A percentile compares a stretch with the other conserved stretches of the same genome.
Conservation (phyloP, 1,140 invertebrate genomes). For the Plectrocnemia conspersa region DNA sequence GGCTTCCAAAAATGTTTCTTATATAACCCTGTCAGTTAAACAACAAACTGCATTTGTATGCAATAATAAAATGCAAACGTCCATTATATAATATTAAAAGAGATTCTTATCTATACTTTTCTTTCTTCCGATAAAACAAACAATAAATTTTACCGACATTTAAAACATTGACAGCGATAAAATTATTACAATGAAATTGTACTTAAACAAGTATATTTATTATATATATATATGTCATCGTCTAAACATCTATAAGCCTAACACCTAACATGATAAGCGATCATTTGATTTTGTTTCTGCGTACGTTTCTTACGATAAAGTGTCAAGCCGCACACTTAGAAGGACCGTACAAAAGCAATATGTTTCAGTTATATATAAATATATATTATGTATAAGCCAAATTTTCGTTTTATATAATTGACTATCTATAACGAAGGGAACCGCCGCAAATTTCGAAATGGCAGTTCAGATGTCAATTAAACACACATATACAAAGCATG, state of each 20-base stretch:
- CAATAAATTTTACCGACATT: conserved; percentile 28
- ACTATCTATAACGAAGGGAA: conserved; percentile 32
- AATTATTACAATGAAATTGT: conserved; percentile 25
- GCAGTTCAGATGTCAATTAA: conserved; percentile 1
- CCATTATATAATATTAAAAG: conserved; percentile 26
- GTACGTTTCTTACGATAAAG: conserved; percentile 30
- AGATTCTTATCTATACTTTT: conserved; percentile 26
- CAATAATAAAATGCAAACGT: conserved; percentile 29
- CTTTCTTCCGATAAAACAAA: conserved; percentile 28
- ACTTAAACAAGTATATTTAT: conserved; percentile 30
- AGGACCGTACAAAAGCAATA: conserved; percentile 34
- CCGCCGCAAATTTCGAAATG: conserved; percentile 25
- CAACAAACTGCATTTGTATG: conserved; percentile 27
- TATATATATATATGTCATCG: too few species aligned
- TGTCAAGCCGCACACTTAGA: conserved; percentile 29
- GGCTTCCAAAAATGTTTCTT: conserved; percentile 1
- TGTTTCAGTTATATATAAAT: too few species aligned
- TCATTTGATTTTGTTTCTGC: conserved; percentile 31
- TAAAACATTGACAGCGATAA: conserved; percentile 30
- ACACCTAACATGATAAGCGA: conserved; percentile 33
- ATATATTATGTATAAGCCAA: conserved; percentile 20
- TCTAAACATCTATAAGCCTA: conserved; percentile 35
- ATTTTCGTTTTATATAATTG: conserved; percentile 32
- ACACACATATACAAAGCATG: conserved; percentile 21
- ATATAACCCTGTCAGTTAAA: conserved; percentile 32